Base-by-base conservation (phyloP, 2,797 vertebrate genomes). In the Picus viridis region DNA sequence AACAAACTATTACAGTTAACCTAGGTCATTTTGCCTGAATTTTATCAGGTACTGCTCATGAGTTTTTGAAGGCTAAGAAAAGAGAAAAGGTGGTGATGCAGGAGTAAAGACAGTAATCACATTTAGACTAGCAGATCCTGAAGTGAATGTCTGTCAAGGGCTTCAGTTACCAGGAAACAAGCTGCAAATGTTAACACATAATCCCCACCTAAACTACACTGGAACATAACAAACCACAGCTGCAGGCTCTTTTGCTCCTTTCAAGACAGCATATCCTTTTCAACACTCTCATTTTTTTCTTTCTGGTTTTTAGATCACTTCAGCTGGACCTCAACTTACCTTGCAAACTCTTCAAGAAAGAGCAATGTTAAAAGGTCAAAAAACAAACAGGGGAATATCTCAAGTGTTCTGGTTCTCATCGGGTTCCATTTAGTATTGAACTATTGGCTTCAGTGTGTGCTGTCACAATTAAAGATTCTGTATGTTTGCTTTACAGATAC, bases 131-230 rank as follows among this genome's bases (percentile, higher is more conserved):
- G 54, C 32, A 88, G 41, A 30, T 58, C 36, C 47, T 45, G 30
- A 65, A 71, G 5, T 57, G 6, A 61, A 9, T 16, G 7, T 71
- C 54, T 84, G 39, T 57, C 36, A 56, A 10, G 32, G 39, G 13
- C 10, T 83, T 59, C 43, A 59, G 43, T 57, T 53, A 59, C 26
- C 54, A 63, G 23, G 32, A 80, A 83, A 63, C 2, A 68, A 83
- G 9, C 36, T 71, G 20, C 39, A 81, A 54, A 68, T 0, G 0
- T 57, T 68, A 24, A 24, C 24, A 53, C 3, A 15, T 63, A 77
- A 81, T 83, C 29, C 45, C 34, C 39, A 67, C 19, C 12, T 9
- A 23, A 6, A n/a, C n/a, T 47, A 19, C n/a, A 29, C 9, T 80
- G 29, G 13, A 63, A 74, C 2, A 41, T 63, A 26, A 11, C 63